Conservation (phyloP, 2,797 vertebrate genomes). For the Margarornis squamiger region DNA sequence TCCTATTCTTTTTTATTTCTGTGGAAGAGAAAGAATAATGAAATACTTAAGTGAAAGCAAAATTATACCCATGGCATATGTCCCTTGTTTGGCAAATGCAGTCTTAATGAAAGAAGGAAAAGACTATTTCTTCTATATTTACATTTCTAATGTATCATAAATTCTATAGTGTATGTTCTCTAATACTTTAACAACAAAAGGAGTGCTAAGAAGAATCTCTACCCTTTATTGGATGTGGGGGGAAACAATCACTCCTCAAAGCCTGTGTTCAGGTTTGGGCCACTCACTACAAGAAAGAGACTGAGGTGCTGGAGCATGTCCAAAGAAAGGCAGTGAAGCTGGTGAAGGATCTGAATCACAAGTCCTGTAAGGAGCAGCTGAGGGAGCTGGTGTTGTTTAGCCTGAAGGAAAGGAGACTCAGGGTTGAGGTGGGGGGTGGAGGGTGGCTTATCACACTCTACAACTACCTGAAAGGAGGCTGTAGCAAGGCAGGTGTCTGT, state of each 20-base stretch:
- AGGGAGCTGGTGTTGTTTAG: background rate
- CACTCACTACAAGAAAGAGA: background rate
- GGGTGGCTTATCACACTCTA: background rate
- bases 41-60: background rate
- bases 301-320: background rate
- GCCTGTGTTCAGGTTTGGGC: background rate
- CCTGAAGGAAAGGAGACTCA: background rate
- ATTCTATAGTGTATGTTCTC: background rate
- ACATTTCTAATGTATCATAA: background rate
- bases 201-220: background rate
- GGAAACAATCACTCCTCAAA: background rate
- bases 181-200: background rate
- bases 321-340: background rate
- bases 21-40: background rate
- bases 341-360: background rate
- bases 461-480: background rate
- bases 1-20: background rate
- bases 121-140: background rate
- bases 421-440: accelerated
- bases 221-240: background rate
- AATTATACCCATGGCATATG: background rate
- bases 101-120: background rate
- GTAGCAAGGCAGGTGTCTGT: background rate
- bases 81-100: background rate
- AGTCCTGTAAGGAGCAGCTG: background rate